These are phyloP conservation scores for Chydorus sphaericus DNA, from an alignment of 2,888 invertebrate genomes.

Conservation along the genomic window DNA sequence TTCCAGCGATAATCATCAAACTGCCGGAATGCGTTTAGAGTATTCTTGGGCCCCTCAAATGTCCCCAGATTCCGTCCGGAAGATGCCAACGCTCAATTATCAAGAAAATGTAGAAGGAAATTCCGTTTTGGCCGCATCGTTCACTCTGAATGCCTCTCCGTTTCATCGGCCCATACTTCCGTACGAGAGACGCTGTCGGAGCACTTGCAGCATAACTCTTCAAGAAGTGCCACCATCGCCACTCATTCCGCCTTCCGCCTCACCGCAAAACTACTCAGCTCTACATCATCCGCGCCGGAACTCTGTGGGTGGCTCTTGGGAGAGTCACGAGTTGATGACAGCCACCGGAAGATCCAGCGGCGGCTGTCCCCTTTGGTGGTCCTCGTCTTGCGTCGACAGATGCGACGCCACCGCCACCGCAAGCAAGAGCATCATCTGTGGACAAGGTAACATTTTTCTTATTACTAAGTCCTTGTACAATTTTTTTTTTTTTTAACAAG, in stretches of 20 bases:
- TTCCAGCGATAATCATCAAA: constrained; percentile 16
- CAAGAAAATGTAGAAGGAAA: constrained; percentile 13
- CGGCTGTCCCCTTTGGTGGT: no score
- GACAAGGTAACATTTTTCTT: background rate
- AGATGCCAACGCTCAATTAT: constrained; percentile 6
- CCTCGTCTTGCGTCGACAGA: no score
- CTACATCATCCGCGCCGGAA: background rate
- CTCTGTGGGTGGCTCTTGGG: background rate
- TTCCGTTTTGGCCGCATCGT: constrained; percentile 20
- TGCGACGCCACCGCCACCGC: background rate
- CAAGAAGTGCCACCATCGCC: background rate
- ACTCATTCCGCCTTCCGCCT: no score
- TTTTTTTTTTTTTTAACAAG: no score
- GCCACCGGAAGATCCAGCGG: no score
- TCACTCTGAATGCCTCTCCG: constrained; percentile 6
- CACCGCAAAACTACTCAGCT: background rate
- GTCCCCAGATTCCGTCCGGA: no score
- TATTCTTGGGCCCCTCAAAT: constrained; percentile 36
- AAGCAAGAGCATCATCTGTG: background rate
- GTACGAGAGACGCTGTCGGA: constrained; percentile 40
- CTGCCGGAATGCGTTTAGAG: constrained; percentile 39
- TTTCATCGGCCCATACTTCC: constrained; percentile 26
- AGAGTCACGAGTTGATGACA: background rate
- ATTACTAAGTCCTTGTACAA: no score
- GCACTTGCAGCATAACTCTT: constrained; percentile 51